Percentiles rank a stretch among this genome's conserved stretches.
These are phyloP conservation scores for Augochlora pura DNA, from an alignment of 1,140 invertebrate species.

Conservation along the genomic window DNA sequence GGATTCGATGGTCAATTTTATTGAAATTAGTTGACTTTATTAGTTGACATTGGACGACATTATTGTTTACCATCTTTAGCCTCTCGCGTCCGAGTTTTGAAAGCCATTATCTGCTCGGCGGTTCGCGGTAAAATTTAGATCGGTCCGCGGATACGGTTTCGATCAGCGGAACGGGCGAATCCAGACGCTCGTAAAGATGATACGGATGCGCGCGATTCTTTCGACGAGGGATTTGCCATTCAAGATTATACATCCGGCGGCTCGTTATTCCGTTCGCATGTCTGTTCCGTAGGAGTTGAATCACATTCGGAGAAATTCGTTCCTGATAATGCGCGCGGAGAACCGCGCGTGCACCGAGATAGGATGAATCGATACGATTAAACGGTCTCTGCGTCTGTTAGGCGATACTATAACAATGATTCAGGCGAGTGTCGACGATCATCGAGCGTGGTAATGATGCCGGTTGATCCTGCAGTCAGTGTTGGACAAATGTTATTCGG, in stretches of 20 bases:
- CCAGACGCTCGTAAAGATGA: slow-evolving; percentile 36
- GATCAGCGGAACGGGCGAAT: slow-evolving; percentile 5
- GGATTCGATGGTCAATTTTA: too few species aligned
- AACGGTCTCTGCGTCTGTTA: too few species aligned
- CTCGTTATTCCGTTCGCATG: neutral
- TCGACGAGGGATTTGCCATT: slow-evolving; percentile 5
- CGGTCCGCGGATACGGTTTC: neutral
- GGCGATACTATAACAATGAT: too few species aligned
- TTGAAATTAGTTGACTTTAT: too few species aligned
- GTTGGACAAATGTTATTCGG: neutral
- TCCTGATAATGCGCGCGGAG: neutral
- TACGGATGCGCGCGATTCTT: slow-evolving; percentile 18
- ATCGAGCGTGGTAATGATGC: too few species aligned
- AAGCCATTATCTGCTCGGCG: neutral
- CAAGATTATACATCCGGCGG: neutral
- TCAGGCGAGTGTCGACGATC: too few species aligned
- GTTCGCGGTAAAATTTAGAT: slow-evolving; percentile 11
- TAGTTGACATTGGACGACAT: too few species aligned
- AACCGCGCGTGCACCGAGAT: neutral
- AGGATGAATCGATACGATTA: neutral
- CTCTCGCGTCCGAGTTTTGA: neutral
- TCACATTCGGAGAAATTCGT: slow-evolving; percentile 11
- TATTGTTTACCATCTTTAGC: too few species aligned
- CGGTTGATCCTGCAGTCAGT: too few species aligned
- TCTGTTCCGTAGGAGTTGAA: neutral